Evolutionary conservation across 2,113 vertebrate genomes (phyloP).

Genomic region (Gadus chalcogrammus): DNA sequence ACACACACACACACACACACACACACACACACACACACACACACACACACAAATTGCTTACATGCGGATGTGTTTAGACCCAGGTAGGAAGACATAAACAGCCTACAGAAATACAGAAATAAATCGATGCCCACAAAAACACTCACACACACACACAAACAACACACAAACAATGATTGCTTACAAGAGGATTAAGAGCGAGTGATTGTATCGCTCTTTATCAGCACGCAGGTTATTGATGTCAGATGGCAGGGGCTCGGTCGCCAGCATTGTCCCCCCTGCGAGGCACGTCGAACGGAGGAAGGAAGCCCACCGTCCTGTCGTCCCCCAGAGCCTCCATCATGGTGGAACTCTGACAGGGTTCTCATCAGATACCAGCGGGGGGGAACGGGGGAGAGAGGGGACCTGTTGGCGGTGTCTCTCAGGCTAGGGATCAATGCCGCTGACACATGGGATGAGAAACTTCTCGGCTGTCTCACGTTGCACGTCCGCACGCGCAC

Average conservation of each 20-base stretch:
- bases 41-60: no score
- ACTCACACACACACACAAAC: conserved; percentile 4
- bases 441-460: conserved; percentile 16
- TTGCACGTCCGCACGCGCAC: conserved; percentile 3
- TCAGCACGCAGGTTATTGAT: conserved; percentile 29
- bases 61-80: no score
- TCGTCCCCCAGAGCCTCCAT: conserved; percentile 39
- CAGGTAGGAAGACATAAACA: no score
- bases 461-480: conserved; percentile 11
- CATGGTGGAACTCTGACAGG: conserved; percentile 40
- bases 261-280: conserved; percentile 14
- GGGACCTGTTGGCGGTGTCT: conserved; percentile 26
- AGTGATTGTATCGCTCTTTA: conserved; percentile 18
- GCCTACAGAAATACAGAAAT: not conserved
- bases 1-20: no score
- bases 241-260: conserved; percentile 15
- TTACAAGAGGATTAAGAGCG: not conserved
- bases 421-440: conserved; percentile 20
- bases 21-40: no score
- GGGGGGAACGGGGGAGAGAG: conserved; percentile 37
- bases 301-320: conserved; percentile 34
- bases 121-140: not conserved
- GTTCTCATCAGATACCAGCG: conserved; percentile 50
- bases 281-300: not conserved
- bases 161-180: not conserved